Evolutionary conservation across 1,140 invertebrate genomes (phyloP), one percentile per base, ranked within the genome.

Genomic region (Ceratitis capitata): DNA sequence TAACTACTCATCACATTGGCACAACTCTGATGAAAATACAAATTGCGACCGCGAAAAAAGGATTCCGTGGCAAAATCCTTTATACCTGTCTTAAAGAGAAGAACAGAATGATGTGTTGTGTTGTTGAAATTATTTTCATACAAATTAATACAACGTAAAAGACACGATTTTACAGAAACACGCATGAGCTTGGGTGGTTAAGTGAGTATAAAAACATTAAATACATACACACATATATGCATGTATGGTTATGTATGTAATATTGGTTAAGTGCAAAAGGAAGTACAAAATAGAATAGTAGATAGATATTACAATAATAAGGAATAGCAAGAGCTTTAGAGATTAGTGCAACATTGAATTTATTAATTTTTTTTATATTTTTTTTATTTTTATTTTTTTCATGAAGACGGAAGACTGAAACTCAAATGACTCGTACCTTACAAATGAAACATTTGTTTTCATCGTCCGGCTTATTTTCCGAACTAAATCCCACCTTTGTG

Each of bases 381-480:
- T 35, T 32, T 64, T 29, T 9, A 29, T 29, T 29, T 29, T 61
- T 74, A 35, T 39, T 45, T 14, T 78, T 78, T 69, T 78, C 45
- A 51, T 83, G 19, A 83, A 53, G 49, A 51, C 82, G 49, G 42
- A 49, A 51, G 26, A 83, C 45, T 35, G 49, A 83, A 83, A 83
- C 82, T 83, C 82, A 88, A 90, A 88, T 91, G 90, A 78, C 39
- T 78, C 69, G 69, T 78, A 92, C 91, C 91, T 92, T 92, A 92
- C 91, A 92, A 91, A 92, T 92, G 89, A 92, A 92, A 91, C 91
- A 92, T 88, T 92, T 92, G 89, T 92, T 91, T 89, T 92, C 90
- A 87, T 91, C 91, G 89, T 92, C 91, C 88, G 91, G 89, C 89
- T 91, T 91, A 88, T 91, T 86, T 45, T 86, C 90, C 88, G 90